Evolutionary conservation across 2,888 invertebrate genomes (phyloP), one percentile per base, ranked within the genome.

Genomic region (Acanthopleura granulata): DNA sequence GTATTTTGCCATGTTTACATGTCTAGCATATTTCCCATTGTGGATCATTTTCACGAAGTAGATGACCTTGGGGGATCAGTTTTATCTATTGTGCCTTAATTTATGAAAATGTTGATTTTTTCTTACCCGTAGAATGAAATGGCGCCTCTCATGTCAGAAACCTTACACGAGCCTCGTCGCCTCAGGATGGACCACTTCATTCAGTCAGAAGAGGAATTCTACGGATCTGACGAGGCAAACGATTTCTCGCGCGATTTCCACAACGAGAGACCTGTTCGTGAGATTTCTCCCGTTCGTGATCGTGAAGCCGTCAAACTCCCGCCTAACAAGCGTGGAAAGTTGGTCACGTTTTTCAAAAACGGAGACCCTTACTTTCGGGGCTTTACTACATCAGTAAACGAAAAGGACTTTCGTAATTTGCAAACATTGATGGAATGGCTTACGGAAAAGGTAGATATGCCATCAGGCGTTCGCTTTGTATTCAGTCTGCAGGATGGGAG

Each of bases 361-460:
- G 97, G 97, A 3, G 97, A 97, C 89, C 95, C 96, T 0, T 96
- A 96, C 89, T 96, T 95, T 88, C 96, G 95, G 22, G 97, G 97
- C 0, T 94, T 96, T 57, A 96, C 96, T 90, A 94, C 95, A 88
- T 93, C 95, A 83, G 96, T 97, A 88, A 95, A 96, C 80, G 96
- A 96, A 0, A 93, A 96, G 77, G 96, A 96, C 87, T 94, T 97
- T 85, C 94, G 94, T 62, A 95, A 95, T 18, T 91, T 97, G 91
- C 96, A 97, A 87, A 94, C 94, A 22, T 92, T 98, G 66, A 92
- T 97, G 84, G 96, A 96, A 88, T 94, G 96, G 88, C 92, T 98
- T 74, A 97, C 96, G 12, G 93, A 96, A 79, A 93, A 96, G 82
- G 93, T 97, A 92, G 95, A 96, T 87, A 92, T 97, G 81, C 96